These are phyloP conservation scores for Furnarius figulus DNA, from an alignment of 2,113 vertebrate genomes.

Conservation along the genomic window DNA sequence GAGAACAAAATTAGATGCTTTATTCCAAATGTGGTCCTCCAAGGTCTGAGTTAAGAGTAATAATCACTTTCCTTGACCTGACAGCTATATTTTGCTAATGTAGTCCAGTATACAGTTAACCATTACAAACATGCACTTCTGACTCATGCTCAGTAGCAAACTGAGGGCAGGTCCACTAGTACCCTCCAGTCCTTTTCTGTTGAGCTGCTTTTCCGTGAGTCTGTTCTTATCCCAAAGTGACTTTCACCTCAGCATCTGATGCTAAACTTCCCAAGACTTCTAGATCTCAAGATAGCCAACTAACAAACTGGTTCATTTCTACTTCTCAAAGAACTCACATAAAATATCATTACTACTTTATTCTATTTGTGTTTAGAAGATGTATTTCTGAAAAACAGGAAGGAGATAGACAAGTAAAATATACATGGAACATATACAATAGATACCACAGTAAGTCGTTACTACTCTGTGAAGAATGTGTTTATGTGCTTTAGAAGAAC, in stretches of 20 bases:
- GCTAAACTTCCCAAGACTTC: background rate
- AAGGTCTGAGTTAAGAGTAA: background rate
- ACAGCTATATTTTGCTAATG: background rate
- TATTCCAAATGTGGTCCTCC: background rate
- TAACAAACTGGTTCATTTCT: background rate
- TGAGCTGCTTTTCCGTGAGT: background rate
- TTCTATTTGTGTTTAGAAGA: background rate
- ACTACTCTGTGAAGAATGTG: background rate
- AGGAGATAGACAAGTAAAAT: background rate
- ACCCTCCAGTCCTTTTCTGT: background rate
- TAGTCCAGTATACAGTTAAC: background rate
- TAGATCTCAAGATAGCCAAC: background rate
- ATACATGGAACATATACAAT: background rate
- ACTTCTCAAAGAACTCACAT: background rate
- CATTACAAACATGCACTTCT: background rate
- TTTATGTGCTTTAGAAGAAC: conserved; percentile 36
- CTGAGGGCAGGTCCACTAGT: background rate
- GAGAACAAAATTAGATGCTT: background rate
- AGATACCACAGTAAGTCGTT: background rate
- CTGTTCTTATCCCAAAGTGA: background rate
- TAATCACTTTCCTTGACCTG: background rate
- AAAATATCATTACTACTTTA: background rate
- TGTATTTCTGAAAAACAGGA: background rate
- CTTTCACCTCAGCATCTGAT: background rate
- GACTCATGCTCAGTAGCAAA: background rate